These are phyloP conservation scores for Tinamus major DNA, from an alignment of 2,797 vertebrate species.

Conservation along the genomic window DNA sequence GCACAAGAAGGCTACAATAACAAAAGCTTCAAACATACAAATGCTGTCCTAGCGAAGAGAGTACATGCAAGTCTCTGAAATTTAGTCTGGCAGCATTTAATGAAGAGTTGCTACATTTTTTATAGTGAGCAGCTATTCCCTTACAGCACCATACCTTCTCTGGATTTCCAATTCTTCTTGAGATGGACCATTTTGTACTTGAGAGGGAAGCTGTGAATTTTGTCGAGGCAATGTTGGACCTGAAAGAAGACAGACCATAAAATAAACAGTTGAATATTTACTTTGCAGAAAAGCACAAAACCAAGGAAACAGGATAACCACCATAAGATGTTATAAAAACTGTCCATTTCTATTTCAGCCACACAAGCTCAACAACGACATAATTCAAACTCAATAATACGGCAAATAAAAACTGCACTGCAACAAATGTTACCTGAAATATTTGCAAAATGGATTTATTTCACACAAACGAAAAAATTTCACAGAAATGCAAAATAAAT, in stretches of 20 bases:
- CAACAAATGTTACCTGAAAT: conserved; percentile 48
- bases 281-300: background rate
- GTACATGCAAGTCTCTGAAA: background rate
- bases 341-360: conserved; percentile 70
- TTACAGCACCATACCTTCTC: conserved; percentile 85
- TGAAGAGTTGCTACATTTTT: background rate
- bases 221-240: conserved; percentile 93
- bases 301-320: conserved; percentile 58
- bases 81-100: background rate
- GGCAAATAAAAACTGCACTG: conserved; percentile 77
- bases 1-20: background rate
- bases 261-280: conserved; percentile 13
- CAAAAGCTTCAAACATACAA: background rate
- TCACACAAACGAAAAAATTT: conserved; percentile 71
- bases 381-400: background rate
- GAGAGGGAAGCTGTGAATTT: conserved; percentile 84
- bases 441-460: conserved; percentile 70
- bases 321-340: conserved; percentile 26
- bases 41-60: background rate
- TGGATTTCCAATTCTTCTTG: conserved; percentile 95
- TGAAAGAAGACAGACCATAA: conserved; percentile 72
- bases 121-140: background rate
- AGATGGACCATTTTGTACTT: conserved; percentile 95
- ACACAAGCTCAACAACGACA: conserved; percentile 71
- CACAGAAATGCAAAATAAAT: conserved; percentile 73